Evolutionary conservation across 30 jellyfish, hydroid and myxozoan species (phyloP), one percentile per base, ranked within the genome.

Genomic region (Nemopilema nomurai): DNA sequence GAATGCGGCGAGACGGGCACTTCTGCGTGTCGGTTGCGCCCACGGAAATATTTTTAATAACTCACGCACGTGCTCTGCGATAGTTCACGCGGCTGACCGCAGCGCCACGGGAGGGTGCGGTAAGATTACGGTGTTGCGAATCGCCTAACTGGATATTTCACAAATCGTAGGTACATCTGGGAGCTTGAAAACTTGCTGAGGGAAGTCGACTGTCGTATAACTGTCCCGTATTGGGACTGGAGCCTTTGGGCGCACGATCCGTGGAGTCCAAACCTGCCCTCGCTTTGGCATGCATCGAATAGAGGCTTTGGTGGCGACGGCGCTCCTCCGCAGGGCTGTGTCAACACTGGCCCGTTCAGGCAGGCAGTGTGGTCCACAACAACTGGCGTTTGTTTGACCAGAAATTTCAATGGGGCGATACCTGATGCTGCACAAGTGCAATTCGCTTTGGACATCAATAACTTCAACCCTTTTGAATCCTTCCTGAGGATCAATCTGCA

Each of bases 151-250:
- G n/a, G n/a, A 41, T 41, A 41, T 41, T 41, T 41, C 57, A 41
- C 13, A 41, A 3, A 6, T 3, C 57, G 6, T 41, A 23, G 62
- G 71, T 77, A 62, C 68, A 64, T 89, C 32, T 51, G 50, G 51
- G 79, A 66, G 28, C 49, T 89, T 69, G 96, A 89, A 67, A 89
- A 89, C 50, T 18, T 80, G 26, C 74, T 89, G 0, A 66, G 79
- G 51, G 91, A 67, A 62, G 76, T 82, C 30, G 96, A 89, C 74
- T 89, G 96, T 51, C 67, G 80, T 21, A 77, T 89, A 32, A 89
- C 96, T 21, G 57, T 81, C 73, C 96, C 96, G 18, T 89, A 76
- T 53, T 89, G 96, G 96, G 96, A 89, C 81, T 89, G 96, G 96
- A 89, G 92, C 28, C 77, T 68, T 23, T 32, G 49, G 51, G 69